Evolutionary conservation across 2,113 vertebrate species (phyloP).

Genomic region (Calonectris borealis): DNA sequence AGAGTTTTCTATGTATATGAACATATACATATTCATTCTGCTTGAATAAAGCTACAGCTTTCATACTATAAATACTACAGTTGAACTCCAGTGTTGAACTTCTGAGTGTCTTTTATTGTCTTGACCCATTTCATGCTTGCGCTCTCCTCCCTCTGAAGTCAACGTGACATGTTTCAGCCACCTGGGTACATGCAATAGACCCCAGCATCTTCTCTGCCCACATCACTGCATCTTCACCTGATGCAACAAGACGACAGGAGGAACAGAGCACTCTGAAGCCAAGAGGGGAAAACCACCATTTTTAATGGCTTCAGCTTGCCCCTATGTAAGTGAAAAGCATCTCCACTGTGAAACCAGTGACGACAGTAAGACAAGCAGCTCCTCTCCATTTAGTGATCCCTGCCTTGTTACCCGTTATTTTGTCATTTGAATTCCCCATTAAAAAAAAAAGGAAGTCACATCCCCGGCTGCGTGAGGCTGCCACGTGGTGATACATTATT

Average conservation of each 20-base stretch:
- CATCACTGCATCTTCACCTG: neutral
- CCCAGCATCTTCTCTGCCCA: neutral
- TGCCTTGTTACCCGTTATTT: neutral
- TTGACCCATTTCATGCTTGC: neutral
- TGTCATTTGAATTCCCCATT: neutral
- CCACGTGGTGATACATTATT: accelerated
- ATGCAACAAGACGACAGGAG: neutral
- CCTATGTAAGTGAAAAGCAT: neutral
- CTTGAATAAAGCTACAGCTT: neutral
- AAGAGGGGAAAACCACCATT: neutral
- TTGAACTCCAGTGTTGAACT: neutral
- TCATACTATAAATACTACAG: neutral
- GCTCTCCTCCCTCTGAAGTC: neutral
- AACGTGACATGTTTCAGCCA: neutral
- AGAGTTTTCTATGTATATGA: neutral
- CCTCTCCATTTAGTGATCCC: neutral
- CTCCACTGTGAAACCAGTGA: neutral
- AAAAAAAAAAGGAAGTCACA: neutral
- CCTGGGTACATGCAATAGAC: neutral
- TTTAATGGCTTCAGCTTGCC: neutral
- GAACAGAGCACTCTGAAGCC: neutral
- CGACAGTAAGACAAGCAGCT: neutral
- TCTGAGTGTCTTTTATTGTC: neutral
- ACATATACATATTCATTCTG: neutral
- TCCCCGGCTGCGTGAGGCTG: accelerated